Evolutionary conservation across 1,140 invertebrate species (phyloP).

Genomic region (Scaptomyza pallida): DNA sequence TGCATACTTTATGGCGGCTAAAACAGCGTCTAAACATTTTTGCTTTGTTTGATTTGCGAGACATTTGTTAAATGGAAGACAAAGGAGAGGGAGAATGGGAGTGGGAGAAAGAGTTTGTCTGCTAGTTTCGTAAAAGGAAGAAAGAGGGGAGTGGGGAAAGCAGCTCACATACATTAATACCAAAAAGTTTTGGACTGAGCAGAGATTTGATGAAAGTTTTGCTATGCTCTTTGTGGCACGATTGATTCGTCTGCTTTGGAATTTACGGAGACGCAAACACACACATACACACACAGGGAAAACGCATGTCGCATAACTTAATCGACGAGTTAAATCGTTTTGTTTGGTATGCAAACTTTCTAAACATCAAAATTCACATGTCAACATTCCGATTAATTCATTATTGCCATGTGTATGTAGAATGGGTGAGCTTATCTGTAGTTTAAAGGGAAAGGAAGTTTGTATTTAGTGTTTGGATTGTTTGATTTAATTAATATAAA

Average conservation of each 20-base stretch:
- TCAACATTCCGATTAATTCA: background rate
- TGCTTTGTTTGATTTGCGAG: constrained; percentile 16
- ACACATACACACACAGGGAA: too few relatives aligned
- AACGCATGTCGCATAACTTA: constrained; percentile 21
- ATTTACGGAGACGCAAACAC: constrained; percentile 4
- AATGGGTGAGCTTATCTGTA: too few relatives aligned
- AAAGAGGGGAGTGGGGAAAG: background rate
- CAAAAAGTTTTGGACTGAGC: background rate
- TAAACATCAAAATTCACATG: background rate
- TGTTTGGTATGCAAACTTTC: background rate
- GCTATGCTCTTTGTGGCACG: constrained; percentile 15
- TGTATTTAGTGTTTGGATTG: too few relatives aligned
- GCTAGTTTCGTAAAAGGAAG: background rate
- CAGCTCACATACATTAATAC: constrained; percentile 5
- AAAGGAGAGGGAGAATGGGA: too few relatives aligned
- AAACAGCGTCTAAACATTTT: constrained; percentile 39
- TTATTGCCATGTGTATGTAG: too few relatives aligned
- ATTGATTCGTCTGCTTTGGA: constrained; percentile 23
- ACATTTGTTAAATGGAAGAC: background rate
- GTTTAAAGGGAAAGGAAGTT: too few relatives aligned
- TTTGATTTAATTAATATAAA: too few relatives aligned
- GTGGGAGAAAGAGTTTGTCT: constrained; percentile 5
- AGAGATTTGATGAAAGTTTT: constrained; percentile 32
- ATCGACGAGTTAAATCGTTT: background rate
- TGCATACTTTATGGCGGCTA: constrained; percentile 48